Conservation (phyloP, 2,888 invertebrate genomes). For the Gerris lacustris region DNA sequence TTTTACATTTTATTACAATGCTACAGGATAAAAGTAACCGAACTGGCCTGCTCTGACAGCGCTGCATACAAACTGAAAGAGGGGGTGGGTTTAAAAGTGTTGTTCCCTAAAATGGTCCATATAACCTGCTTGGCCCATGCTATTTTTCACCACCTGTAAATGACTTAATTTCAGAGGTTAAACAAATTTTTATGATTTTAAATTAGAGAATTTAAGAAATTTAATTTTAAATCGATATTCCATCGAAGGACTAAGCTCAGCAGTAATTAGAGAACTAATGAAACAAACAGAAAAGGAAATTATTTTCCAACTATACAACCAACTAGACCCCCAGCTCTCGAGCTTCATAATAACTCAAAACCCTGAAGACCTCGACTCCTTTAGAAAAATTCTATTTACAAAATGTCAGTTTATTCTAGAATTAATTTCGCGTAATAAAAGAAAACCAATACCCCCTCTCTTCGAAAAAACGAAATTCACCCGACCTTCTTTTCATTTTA, state of each 20-base stretch:
- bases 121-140: too few relatives aligned
- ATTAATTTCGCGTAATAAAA: background rate
- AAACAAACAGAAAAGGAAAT: slow-evolving; percentile 7
- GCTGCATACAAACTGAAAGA: too few relatives aligned
- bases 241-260: background rate
- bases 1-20: too few relatives aligned
- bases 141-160: too few relatives aligned
- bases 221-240: slow-evolving; percentile 15
- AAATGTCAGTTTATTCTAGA: slow-evolving; percentile 4
- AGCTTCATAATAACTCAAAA: slow-evolving; percentile 3
- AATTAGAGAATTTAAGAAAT: slow-evolving; percentile 12
- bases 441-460: background rate
- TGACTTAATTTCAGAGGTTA: too few relatives aligned
- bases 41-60: too few relatives aligned
- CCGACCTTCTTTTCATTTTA: background rate
- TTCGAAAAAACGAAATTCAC: background rate
- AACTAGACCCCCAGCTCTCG: background rate
- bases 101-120: too few relatives aligned
- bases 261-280: background rate
- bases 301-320: slow-evolving; percentile 5
- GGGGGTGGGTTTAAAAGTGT: too few relatives aligned
- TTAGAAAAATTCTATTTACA: background rate
- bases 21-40: too few relatives aligned
- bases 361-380: slow-evolving; percentile 4
- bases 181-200: background rate